phyloP scores from a whole-genome alignment of 2,888 invertebrate genomes.

The Brassicogethes aeneus region DNA sequence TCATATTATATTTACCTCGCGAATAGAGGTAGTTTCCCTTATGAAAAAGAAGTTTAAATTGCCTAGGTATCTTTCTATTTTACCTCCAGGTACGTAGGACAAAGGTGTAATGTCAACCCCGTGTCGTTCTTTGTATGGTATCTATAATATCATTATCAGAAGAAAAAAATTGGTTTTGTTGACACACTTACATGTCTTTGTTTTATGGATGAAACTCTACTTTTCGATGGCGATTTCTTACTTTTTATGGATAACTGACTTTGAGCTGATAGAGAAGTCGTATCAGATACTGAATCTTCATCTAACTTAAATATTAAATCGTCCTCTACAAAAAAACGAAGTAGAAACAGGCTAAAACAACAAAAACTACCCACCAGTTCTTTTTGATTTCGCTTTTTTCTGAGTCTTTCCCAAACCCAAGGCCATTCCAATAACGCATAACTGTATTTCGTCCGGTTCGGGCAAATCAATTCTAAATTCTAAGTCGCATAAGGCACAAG shows the following conservation, averaged over 20 bases:
- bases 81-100: conserved; percentile 68
- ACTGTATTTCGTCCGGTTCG: conserved; percentile 66
- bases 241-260: conserved; percentile 24
- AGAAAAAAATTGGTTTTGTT: conserved; percentile 10
- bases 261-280: conserved; percentile 12
- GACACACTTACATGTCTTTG: conserved; percentile 32
- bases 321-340: conserved; percentile 44
- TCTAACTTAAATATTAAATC: conserved; percentile 81
- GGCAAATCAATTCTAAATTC: conserved; percentile 78
- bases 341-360: too few species aligned
- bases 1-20: conserved; percentile 50
- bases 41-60: conserved; percentile 92
- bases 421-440: conserved; percentile 60
- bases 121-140: conserved; percentile 43
- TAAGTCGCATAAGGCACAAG: conserved; percentile 75
- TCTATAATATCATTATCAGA: conserved; percentile 28
- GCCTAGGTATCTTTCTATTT: conserved; percentile 75
- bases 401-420: conserved; percentile 59
- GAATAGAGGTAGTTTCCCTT: conserved; percentile 83
- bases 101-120: conserved; percentile 77
- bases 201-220: conserved; percentile 28
- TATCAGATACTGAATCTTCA: conserved; percentile 55
- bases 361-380: too few species aligned
- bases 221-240: conserved; percentile 47
- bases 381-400: conserved; percentile 43